A percentile compares a stretch with the other conserved stretches of the same genome.
These are phyloP conservation scores for Gymnothorax reevesii DNA, from an alignment of 2,797 vertebrate species.

Conservation along the genomic window DNA sequence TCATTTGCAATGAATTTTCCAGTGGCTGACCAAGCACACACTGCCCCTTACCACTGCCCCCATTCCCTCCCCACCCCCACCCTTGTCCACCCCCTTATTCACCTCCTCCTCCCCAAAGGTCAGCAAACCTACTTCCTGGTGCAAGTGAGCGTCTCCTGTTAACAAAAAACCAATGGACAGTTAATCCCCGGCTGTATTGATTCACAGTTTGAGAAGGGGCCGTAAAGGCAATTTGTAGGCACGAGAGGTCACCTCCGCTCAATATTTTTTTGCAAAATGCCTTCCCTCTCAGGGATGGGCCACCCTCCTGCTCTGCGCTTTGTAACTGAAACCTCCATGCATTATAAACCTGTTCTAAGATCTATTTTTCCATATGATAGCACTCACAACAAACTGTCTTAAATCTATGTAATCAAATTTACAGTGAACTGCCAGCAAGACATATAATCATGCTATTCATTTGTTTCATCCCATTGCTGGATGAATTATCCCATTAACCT, in stretches of 20 bases:
- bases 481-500: neutral
- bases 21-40: neutral
- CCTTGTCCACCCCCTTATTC: too few species aligned
- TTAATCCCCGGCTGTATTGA: conserved; percentile 32
- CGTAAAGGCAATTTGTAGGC: conserved; percentile 29
- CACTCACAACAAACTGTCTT: neutral
- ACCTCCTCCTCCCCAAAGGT: neutral
- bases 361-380: neutral
- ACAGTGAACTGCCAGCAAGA: neutral
- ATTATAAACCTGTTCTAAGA: neutral
- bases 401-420: neutral
- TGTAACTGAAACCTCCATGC: neutral
- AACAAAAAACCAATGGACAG: conserved; percentile 13
- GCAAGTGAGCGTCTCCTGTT: conserved; percentile 8
- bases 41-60: neutral
- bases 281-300: neutral
- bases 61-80: neutral
- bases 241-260: conserved; percentile 28
- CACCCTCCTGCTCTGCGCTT: neutral
- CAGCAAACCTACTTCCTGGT: neutral
- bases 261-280: conserved; percentile 18
- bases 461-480: neutral
- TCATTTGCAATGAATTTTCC: neutral
- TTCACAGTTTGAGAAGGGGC: conserved; percentile 27
- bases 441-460: neutral